Base-by-base conservation (phyloP, 2,113 vertebrate species). In the Trichomycterus rosablanca region DNA sequence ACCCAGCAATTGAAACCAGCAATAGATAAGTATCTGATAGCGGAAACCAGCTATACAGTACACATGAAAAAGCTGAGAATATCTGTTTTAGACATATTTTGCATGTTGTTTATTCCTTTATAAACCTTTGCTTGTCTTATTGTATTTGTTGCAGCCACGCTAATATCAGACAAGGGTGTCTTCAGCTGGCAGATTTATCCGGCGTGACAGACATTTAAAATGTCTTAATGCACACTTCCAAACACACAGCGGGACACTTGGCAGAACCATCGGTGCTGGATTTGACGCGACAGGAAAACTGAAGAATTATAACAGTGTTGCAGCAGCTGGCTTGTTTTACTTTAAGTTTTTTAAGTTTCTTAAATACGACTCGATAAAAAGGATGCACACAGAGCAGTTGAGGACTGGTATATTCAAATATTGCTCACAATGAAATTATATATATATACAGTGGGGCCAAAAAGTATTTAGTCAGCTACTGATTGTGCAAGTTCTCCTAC, bases 231-330 rank as follows among this genome's bases (percentile, higher is more conserved):
- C 50, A 72, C 56, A 26, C 32, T 34, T 10, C 16, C 35, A 35
- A 30, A 61, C 45, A 18, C 26, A 58, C 50, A 32, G 48, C 59
- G 63, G 69, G 61, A 69, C 30, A 7, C 32, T 46, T 50, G 20
- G 54, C 56, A 49, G 66, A 78, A 70, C 70, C 73, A 69, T 66
- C 60, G 61, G 50, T 4, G 59, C 39, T 56, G 52, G 28, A 35
- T 72, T 64, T 66, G 62, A 72, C 60, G 56, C 45, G 44, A 50
- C 64, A 55, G 62, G 71, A 46, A 76, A 74, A 68, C 30, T 45
- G 45, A 49, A 20, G 61, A 75, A 72, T 76, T 74, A 72, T 63
- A 65, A 76, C 63, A 60, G 50, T 30, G n/a, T 43, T 50, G 59
- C 68, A 65, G 55, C 54, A 52, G 72, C 71, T 56, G 59, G 42